Conservation (phyloP, 30 jellyfish, hydroid and myxozoan species). For the Mastigias papua region DNA sequence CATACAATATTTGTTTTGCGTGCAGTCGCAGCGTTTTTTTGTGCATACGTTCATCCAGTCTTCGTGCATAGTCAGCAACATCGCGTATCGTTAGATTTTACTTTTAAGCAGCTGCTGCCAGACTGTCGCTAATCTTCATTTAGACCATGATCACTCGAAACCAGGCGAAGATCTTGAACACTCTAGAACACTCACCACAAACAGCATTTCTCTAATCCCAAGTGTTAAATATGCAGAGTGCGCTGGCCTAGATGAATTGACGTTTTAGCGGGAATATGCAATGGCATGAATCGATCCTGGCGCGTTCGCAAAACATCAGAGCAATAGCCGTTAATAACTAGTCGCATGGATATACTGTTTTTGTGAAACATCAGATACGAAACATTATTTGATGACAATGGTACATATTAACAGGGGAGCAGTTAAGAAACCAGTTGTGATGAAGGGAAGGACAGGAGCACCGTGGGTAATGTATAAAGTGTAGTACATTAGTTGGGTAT, state of each 20-base stretch:
- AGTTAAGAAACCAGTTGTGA: neutral
- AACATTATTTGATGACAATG: neutral
- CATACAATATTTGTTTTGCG: too few species aligned
- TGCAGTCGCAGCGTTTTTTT: too few species aligned
- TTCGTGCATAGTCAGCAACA: too few species aligned
- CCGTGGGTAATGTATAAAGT: neutral
- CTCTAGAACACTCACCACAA: neutral
- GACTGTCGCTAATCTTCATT: neutral
- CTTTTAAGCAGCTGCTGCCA: neutral
- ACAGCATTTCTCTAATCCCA: neutral
- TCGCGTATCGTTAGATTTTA: neutral
- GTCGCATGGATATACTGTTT: too few species aligned
- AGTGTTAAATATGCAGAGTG: slow-evolving; percentile 5
- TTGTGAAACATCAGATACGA: neutral
- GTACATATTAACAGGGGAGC: neutral
- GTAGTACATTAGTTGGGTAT: too few species aligned
- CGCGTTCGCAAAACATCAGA: neutral
- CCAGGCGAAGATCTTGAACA: neutral
- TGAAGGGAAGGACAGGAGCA: neutral
- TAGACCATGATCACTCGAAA: neutral
- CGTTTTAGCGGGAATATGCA: neutral
- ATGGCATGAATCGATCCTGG: neutral
- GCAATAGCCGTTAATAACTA: too few species aligned
- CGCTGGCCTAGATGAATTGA: neutral
- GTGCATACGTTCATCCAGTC: too few species aligned